phyloP scores from a whole-genome alignment of 2,888 invertebrate species.

The Autographa gamma region DNA sequence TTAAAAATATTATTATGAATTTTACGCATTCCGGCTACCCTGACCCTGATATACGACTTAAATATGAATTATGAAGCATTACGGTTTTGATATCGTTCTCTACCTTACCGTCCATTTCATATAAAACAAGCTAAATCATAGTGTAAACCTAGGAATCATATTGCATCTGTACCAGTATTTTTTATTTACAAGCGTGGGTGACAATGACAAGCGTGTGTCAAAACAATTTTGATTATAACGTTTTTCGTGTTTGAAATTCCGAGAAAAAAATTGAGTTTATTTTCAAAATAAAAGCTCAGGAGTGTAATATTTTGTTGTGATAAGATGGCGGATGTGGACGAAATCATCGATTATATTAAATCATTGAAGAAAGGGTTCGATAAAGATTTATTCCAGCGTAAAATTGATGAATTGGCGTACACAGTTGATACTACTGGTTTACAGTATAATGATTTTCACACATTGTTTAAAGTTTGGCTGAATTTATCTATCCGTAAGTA shows the following conservation, averaged over 20 bases:
- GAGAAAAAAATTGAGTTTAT: not conserved
- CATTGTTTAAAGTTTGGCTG: conserved; percentile 83
- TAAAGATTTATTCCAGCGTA: conserved; percentile 81
- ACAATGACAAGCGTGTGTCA: not conserved
- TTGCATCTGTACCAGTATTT: not conserved
- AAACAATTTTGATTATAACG: conserved; percentile 23
- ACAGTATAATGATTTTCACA: conserved; percentile 79
- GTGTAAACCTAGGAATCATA: not conserved
- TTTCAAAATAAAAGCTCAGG: not conserved
- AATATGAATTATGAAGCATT: too few species aligned
- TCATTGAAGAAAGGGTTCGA: conserved; percentile 83
- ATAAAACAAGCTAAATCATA: too few species aligned
- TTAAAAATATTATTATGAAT: not conserved
- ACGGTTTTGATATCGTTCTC: not conserved
- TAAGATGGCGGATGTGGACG: conserved; percentile 78
- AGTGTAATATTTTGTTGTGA: not conserved
- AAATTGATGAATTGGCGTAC: conserved; percentile 78
- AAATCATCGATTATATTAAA: conserved; percentile 82
- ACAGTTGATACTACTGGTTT: conserved; percentile 76
- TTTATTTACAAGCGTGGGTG: not conserved
- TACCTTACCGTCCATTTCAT: not conserved
- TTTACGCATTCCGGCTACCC: not conserved
- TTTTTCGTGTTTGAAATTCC: conserved; percentile 36
- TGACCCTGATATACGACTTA: too few species aligned
- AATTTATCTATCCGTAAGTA: conserved; percentile 85